These are phyloP conservation scores for Dryas iulia DNA, from an alignment of 1,140 invertebrate genomes.

Conservation along the genomic window DNA sequence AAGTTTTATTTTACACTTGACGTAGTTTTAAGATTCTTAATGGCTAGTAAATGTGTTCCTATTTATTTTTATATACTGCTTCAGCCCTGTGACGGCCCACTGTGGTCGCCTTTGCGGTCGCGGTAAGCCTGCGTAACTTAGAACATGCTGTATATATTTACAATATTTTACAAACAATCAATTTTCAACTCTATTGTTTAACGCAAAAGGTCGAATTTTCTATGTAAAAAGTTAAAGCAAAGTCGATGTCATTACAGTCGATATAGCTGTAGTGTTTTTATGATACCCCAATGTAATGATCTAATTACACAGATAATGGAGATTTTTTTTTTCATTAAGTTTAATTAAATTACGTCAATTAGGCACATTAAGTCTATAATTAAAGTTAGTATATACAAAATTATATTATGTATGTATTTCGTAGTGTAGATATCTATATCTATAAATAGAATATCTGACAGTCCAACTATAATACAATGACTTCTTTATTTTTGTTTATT, in stretches of 20 bases:
- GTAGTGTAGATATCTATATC: too few species aligned
- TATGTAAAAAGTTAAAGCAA: neutral
- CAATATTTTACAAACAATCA: neutral
- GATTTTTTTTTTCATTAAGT: neutral
- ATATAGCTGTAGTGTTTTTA: slow-evolving; percentile 24
- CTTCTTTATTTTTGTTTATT: too few species aligned
- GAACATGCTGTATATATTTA: slow-evolving; percentile 39
- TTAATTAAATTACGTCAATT: too few species aligned
- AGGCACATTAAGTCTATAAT: too few species aligned
- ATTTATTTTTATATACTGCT: slow-evolving; percentile 25
- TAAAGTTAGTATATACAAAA: too few species aligned
- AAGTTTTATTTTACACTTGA: neutral
- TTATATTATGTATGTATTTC: too few species aligned
- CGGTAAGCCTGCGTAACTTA: slow-evolving; percentile 40
- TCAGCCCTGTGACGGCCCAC: slow-evolving; percentile 34
- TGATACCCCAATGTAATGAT: slow-evolving; percentile 26
- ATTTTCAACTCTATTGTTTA: neutral
- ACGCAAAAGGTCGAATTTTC: neutral
- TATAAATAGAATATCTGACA: too few species aligned
- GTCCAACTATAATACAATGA: too few species aligned
- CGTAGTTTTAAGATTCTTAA: neutral
- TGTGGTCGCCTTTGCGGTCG: slow-evolving; percentile 38
- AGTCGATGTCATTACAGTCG: slow-evolving; percentile 13
- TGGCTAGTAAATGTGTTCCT: neutral
- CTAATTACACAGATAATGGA: slow-evolving; percentile 20